Conservation (phyloP, 35 echinoderm and acorn worm genomes). For the Lytechinus variegatus region DNA sequence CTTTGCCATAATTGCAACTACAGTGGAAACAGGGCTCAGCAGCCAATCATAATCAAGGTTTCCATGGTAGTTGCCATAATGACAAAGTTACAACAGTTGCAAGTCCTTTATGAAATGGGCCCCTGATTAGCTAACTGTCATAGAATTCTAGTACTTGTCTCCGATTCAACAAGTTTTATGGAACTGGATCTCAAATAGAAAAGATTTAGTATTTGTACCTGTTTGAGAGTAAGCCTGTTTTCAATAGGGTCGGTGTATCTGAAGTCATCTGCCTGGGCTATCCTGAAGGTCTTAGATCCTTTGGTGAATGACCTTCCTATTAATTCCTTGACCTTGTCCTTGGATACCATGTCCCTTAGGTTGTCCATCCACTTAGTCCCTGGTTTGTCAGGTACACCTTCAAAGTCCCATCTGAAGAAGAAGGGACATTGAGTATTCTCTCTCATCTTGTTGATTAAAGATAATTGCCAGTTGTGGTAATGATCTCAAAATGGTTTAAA, state of each 20-base stretch:
- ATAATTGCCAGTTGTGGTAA: too few relatives aligned
- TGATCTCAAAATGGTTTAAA: too few relatives aligned
- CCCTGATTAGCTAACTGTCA: too few relatives aligned
- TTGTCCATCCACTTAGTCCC: conserved; percentile 88
- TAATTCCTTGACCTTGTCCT: conserved; percentile 55
- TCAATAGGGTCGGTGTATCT: conserved; percentile 95
- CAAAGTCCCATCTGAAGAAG: conserved; percentile 82
- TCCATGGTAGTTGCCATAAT: too few relatives aligned
- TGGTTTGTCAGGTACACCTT: conserved; percentile 81
- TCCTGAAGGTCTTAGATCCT: conserved; percentile 77
- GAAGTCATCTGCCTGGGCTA: conserved; percentile 91
- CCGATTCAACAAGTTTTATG: background rate
- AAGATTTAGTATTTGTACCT: conserved; percentile 54
- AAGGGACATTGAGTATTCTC: background rate
- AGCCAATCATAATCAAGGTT: too few relatives aligned
- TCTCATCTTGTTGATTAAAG: background rate
- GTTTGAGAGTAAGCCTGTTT: conserved; percentile 78
- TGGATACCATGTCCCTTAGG: conserved; percentile 72
- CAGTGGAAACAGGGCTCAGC: too few relatives aligned
- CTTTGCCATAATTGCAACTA: too few relatives aligned
- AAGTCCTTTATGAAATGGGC: too few relatives aligned
- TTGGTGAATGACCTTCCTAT: conserved; percentile 69
- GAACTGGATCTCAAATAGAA: too few relatives aligned
- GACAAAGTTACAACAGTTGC: too few relatives aligned
- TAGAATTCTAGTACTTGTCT: too few relatives aligned